Base-by-base conservation (phyloP, 2,888 invertebrate species). In the Luperina testacea region DNA sequence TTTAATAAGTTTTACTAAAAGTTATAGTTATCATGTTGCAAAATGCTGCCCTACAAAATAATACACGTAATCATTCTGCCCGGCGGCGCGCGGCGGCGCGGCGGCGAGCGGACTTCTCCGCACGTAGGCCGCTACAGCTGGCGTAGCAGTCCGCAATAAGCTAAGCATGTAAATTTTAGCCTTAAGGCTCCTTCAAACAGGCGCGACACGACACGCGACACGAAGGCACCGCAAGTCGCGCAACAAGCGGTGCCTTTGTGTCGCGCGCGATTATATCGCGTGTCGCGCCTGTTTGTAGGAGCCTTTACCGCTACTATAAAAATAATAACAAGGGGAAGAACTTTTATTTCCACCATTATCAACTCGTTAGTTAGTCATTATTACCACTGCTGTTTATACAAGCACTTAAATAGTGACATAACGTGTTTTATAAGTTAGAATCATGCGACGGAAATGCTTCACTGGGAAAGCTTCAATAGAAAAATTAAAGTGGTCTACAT, bases 391-490 rank as follows among this genome's bases (percentile, higher is more conserved):
- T 80, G 27, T 38, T 64, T n/a, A 65, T 20, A 57, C n/a, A 65
- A n/a, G 8, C 32, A 80, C 42, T 72, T 59, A 53, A 59, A 67
- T 59, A 59, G 42, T 59, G n/a, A 45, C 32, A n/a, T 48, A 59
- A 65, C 8, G 32, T 51, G 13, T 73, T 79, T 73, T 67, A 72
- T 59, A 59, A 73, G 48, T 79, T 4, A 32, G 8, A 38, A 57
- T n/a, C 64, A 51, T 65, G 80, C 65, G 32, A 59, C 7, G 81
- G n/a, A 57, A 79, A 51, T 32, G 20, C 51, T 65, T 45, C 42
- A 59, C 27, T 63, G 17, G 4, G 0, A 63, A 32, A 32, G 32
- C 20, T 32, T 32, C 32, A 63, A 32, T 9, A 15, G 27, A 42
- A 48, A 59, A 51, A 65, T 42, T 24, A 59, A 51, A 57, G 64